A percentile compares a stretch with the other conserved stretches of the same genome.
Evolutionary conservation across 2,888 invertebrate genomes (phyloP).

Genomic region (Vannuccia rotundouncinata): DNA sequence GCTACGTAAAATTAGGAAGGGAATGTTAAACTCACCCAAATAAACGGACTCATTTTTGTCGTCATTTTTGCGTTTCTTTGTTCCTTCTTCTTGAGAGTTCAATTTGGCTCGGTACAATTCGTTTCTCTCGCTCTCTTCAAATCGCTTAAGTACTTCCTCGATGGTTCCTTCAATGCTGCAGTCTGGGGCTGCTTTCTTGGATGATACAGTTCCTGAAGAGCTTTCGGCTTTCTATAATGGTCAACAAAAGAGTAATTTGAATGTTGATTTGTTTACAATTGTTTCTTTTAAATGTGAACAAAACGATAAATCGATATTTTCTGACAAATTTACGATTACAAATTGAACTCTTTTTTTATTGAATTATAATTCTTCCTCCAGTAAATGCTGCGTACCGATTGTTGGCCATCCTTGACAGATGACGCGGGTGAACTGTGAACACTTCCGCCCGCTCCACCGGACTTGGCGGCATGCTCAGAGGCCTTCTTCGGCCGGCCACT

Average conservation of each 20-base stretch:
- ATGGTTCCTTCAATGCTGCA: constrained; percentile 36
- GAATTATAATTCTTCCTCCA: too few species aligned
- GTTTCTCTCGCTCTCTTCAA: not conserved
- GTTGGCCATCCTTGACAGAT: not conserved
- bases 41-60: not conserved
- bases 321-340: too few species aligned
- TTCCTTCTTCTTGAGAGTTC: not conserved
- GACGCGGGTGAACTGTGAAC: not conserved
- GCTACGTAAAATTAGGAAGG: not conserved
- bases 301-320: too few species aligned
- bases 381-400: too few species aligned
- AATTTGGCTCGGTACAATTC: not conserved
- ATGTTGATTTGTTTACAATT: not conserved
- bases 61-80: constrained; percentile 20
- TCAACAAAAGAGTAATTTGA: not conserved
- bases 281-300: too few species aligned
- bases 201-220: not conserved
- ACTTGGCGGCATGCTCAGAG: not conserved
- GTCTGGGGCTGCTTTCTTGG: not conserved
- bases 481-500: not conserved
- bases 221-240: not conserved
- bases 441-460: not conserved
- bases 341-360: too few species aligned
- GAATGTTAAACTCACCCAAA: not conserved
- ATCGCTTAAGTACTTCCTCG: constrained; percentile 32